Conservation (phyloP, 2,888 invertebrate genomes). For the Silvanus unidentatus region DNA sequence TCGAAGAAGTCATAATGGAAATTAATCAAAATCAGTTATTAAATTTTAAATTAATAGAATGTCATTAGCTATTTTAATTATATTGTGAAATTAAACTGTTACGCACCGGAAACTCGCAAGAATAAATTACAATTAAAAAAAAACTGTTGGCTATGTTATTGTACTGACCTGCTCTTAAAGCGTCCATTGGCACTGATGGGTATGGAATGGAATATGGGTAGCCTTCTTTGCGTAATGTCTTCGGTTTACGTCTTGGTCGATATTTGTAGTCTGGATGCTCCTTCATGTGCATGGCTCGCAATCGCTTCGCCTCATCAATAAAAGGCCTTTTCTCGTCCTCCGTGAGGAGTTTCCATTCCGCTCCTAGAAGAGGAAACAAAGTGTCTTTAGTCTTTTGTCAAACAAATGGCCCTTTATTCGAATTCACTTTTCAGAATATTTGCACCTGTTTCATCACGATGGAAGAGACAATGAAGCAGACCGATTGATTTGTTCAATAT, state of each 20-base stretch:
- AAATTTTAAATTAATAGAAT: neutral
- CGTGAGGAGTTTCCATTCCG: constrained; percentile 91
- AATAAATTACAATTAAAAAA: neutral
- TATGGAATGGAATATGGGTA: constrained; percentile 91
- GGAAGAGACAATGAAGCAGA: constrained; percentile 42
- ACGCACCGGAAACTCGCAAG: too few relatives aligned
- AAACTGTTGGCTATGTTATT: neutral
- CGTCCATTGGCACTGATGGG: constrained; percentile 86
- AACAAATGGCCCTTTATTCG: too few relatives aligned
- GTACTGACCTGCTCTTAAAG: constrained; percentile 75
- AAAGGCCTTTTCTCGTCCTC: constrained; percentile 95
- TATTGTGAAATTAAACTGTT: neutral
- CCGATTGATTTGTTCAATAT: constrained; percentile 45
- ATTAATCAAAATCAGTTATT: too few relatives aligned
- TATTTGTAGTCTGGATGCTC: constrained; percentile 94
- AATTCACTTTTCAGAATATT: constrained; percentile 11
- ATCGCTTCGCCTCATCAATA: constrained; percentile 94
- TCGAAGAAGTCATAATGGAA: too few relatives aligned
- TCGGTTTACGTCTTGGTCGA: constrained; percentile 82
- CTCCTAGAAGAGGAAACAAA: constrained; percentile 56
- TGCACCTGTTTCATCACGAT: constrained; percentile 41
- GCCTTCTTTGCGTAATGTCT: constrained; percentile 81
- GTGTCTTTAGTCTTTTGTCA: too few relatives aligned
- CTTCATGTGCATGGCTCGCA: constrained; percentile 91
- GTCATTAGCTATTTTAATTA: neutral